Evolutionary conservation across 2,888 invertebrate genomes (phyloP).

Genomic region (Desoria tigrina): DNA sequence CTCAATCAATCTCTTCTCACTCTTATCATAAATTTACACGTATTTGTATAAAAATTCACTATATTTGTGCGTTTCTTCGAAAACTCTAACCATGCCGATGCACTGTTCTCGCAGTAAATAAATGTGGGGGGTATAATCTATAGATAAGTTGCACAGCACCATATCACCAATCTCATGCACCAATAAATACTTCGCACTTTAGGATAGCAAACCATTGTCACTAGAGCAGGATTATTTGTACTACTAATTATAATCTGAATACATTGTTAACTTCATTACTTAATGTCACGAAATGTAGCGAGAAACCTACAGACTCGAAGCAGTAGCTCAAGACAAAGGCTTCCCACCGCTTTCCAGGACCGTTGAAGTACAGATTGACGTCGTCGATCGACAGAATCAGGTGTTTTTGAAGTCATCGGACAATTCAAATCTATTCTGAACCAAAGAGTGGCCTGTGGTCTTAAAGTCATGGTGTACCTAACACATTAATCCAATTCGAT

Average conservation of each 20-base stretch:
- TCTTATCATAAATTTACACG: neutral
- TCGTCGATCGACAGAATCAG: conserved; percentile 90
- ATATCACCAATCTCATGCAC: conserved; percentile 3
- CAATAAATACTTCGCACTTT: neutral
- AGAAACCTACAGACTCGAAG: conserved; percentile 97
- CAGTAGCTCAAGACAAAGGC: conserved; percentile 97
- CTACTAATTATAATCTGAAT: neutral
- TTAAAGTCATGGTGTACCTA: no score
- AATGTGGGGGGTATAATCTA: neutral
- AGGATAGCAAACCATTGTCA: conserved; percentile 1
- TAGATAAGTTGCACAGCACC: conserved; percentile 6
- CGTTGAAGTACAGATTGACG: conserved; percentile 97
- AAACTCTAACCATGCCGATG: conserved; percentile 15
- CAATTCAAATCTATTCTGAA: conserved; percentile 3
- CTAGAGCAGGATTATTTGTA: neutral
- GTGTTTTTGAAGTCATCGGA: conserved; percentile 19
- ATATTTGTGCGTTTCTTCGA: conserved; percentile 1
- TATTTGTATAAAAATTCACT: neutral
- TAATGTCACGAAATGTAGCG: conserved; percentile 64
- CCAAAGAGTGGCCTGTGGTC: neutral
- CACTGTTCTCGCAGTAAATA: conserved; percentile 10
- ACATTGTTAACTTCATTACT: neutral
- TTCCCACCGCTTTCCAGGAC: conserved; percentile 91
- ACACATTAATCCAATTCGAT: no score
- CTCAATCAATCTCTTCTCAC: neutral